Evolutionary conservation across 2,113 vertebrate genomes (phyloP).

Genomic region (Gadus chalcogrammus): DNA sequence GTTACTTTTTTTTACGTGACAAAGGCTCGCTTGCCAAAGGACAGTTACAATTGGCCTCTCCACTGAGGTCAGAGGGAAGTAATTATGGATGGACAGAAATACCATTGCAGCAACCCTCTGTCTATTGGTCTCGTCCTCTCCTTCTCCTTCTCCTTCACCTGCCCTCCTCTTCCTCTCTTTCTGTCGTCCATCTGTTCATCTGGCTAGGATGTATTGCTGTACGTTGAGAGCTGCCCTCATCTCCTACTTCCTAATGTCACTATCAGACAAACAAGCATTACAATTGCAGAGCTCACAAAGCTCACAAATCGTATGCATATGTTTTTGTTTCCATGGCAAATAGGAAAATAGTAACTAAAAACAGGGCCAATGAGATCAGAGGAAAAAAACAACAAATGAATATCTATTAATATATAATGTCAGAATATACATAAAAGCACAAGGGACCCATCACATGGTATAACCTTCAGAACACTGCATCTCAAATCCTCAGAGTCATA

Average conservation of each 20-base stretch:
- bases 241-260: not conserved
- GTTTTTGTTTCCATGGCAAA: slow-evolving; percentile 28
- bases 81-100: slow-evolving; percentile 2
- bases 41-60: slow-evolving; percentile 17
- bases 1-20: slow-evolving; percentile 9
- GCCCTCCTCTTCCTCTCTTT: not conserved
- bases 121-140: not conserved
- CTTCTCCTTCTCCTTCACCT: not conserved
- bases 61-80: slow-evolving; percentile 23
- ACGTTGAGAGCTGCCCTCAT: slow-evolving; percentile 9
- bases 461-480: slow-evolving; percentile 5
- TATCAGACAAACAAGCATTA: slow-evolving; percentile 38
- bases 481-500: not conserved
- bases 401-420: not conserved
- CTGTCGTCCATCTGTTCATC: too few relatives aligned
- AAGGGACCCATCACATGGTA: not conserved
- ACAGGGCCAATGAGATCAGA: not conserved
- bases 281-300: slow-evolving; percentile 42
- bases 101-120: not conserved
- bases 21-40: slow-evolving; percentile 7
- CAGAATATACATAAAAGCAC: not conserved
- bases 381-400: too few relatives aligned
- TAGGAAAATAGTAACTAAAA: slow-evolving; percentile 39
- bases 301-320: slow-evolving; percentile 26
- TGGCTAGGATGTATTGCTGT: not conserved